phyloP scores from a whole-genome alignment of 2,888 invertebrate species.

The Marasmarcha lunaedactyla region DNA sequence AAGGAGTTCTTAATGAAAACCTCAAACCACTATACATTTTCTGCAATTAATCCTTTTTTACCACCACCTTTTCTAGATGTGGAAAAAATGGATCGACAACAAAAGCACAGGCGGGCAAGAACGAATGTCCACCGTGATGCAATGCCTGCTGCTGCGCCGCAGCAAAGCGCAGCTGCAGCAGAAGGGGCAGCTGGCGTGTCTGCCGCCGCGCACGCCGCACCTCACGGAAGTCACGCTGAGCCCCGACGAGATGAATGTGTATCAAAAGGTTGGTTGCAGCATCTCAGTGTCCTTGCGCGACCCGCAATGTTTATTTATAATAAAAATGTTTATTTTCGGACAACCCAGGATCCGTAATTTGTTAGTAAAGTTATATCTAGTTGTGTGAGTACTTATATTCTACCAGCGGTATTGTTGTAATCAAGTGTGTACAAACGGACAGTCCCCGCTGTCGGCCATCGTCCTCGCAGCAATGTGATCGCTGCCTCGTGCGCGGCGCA shows the following conservation, averaged over 20 bases:
- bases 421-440: no score
- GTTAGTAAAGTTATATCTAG: no score
- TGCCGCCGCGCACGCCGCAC: constrained; percentile 73
- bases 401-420: no score
- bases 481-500: constrained; percentile 73
- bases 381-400: no score
- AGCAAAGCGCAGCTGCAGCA: constrained; percentile 85
- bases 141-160: constrained; percentile 85
- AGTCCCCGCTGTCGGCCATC: no score
- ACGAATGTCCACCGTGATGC: constrained; percentile 86
- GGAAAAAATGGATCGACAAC: constrained; percentile 94
- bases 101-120: constrained; percentile 82
- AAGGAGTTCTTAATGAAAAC: no score
- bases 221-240: constrained; percentile 73
- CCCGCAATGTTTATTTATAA: constrained; percentile 1
- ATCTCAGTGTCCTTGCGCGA: constrained; percentile 31
- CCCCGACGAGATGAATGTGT: constrained; percentile 79
- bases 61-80: no score
- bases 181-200: constrained; percentile 68
- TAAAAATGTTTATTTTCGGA: no score
- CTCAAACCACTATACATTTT: no score
- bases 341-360: no score
- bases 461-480: no score
- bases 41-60: no score
- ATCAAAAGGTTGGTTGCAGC: constrained; percentile 72